phyloP scores from a whole-genome alignment of 1,140 invertebrate genomes.

The Stegodyphus dumicola region DNA sequence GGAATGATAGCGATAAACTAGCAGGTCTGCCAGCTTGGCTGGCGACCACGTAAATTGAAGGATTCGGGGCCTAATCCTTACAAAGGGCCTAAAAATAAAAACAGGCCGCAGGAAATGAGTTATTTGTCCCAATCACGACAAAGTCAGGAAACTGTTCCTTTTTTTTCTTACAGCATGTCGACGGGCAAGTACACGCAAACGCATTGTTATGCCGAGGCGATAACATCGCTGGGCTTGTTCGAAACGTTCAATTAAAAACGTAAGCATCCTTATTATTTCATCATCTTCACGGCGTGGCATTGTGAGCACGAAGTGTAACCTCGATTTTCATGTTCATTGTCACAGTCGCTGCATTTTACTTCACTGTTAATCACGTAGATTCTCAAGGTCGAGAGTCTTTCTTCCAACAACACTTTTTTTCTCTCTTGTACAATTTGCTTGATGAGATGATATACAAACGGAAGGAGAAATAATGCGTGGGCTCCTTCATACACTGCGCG shows the following conservation, averaged over 20 bases:
- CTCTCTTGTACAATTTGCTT: no score
- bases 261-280: conserved; percentile 60
- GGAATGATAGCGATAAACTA: conserved; percentile 21
- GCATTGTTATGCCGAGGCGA: conserved; percentile 49
- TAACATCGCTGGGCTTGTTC: conserved; percentile 47
- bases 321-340: conserved; percentile 56
- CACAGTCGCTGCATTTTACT: conserved; percentile 45
- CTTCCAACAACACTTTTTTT: no score
- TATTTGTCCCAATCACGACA: conserved; percentile 59
- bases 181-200: conserved; percentile 38
- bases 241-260: conserved; percentile 58
- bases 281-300: conserved; percentile 28
- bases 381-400: not conserved
- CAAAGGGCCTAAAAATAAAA: not conserved
- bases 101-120: conserved; percentile 50
- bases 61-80: conserved; percentile 40
- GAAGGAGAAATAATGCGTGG: no score
- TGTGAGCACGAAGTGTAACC: conserved; percentile 18
- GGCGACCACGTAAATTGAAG: conserved; percentile 47
- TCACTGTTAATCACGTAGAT: not conserved
- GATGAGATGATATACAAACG: no score
- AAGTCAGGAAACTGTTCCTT: conserved; percentile 53
- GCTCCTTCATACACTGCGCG: no score
- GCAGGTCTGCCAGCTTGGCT: not conserved
- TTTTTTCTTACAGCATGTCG: conserved; percentile 4